Conservation (phyloP, 2,888 invertebrate genomes). For the Drosophila leonis region DNA sequence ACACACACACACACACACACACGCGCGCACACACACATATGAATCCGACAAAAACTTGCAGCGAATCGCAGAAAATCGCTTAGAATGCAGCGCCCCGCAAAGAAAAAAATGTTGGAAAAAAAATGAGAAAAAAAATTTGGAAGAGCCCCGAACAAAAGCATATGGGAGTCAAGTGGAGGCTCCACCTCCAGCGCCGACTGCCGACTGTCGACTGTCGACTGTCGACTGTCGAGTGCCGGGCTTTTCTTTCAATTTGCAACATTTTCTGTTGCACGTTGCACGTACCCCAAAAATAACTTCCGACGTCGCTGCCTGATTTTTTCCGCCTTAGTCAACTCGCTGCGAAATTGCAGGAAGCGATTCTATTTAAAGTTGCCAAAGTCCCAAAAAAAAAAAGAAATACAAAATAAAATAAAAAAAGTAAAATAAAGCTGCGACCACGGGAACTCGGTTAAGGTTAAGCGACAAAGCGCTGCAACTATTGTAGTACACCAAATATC, state of each 20-base stretch:
- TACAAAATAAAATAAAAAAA: conserved; percentile 5
- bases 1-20: conserved; percentile 27
- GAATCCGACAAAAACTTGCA: conserved; percentile 52
- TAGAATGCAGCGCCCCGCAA: conserved; percentile 54
- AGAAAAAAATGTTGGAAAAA: conserved; percentile 13
- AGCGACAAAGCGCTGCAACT: conserved; percentile 16
- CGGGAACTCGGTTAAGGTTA: conserved; percentile 51
- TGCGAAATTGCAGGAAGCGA: conserved; percentile 75
- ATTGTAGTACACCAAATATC: conserved; percentile 1
- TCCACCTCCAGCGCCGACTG: conserved; percentile 8
- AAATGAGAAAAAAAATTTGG: conserved; percentile 31
- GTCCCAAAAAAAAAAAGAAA: conserved; percentile 5
- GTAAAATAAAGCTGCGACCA: conserved; percentile 15
- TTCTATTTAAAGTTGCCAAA: conserved; percentile 70
- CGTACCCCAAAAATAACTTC: conserved; percentile 76
- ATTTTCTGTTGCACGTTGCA: conserved; percentile 69
- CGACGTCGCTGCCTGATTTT: conserved; percentile 69
- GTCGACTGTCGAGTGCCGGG: conserved; percentile 41
- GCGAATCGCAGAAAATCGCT: conserved; percentile 75
- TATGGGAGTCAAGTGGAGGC: conserved; percentile 43
- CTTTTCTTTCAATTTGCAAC: conserved; percentile 79
- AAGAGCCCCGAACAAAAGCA: conserved; percentile 62
- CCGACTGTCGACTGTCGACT: conserved; percentile 20
- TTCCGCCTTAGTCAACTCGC: conserved; percentile 58
- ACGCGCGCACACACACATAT: conserved; percentile 25